Evolutionary conservation across 1,140 invertebrate species (phyloP).

Genomic region (Heliothis virescens): DNA sequence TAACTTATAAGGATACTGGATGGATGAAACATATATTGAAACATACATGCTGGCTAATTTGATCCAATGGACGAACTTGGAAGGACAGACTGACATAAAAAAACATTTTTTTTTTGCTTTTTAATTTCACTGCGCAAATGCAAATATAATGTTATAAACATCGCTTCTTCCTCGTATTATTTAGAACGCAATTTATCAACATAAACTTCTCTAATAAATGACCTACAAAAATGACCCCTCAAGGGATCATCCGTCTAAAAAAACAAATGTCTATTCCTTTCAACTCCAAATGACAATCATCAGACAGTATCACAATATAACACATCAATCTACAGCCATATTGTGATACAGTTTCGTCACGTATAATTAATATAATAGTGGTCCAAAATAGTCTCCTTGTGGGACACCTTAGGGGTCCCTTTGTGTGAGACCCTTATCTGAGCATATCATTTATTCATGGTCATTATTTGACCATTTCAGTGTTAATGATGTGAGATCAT

Average conservation of each 20-base stretch:
- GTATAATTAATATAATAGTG: slow-evolving; percentile 78
- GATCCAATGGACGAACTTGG: too few species aligned
- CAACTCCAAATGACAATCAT: slow-evolving; percentile 54
- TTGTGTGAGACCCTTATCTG: slow-evolving; percentile 82
- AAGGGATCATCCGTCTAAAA: slow-evolving; percentile 23
- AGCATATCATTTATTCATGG: slow-evolving; percentile 84
- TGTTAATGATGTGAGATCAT: slow-evolving; percentile 82
- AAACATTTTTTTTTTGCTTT: too few species aligned
- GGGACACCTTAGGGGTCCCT: slow-evolving; percentile 73
- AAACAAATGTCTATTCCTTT: slow-evolving; percentile 37
- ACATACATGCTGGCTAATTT: too few species aligned
- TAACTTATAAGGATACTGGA: too few species aligned
- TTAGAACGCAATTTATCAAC: slow-evolving; percentile 14
- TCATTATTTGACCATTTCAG: slow-evolving; percentile 85
- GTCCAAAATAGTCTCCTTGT: slow-evolving; percentile 69
- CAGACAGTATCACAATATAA: slow-evolving; percentile 53
- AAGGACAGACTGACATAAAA: too few species aligned
- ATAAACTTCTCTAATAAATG: slow-evolving; percentile 22
- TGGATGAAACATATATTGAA: too few species aligned
- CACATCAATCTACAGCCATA: slow-evolving; percentile 75
- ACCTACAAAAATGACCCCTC: slow-evolving; percentile 44
- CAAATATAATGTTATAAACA: too few species aligned
- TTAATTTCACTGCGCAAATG: too few species aligned
- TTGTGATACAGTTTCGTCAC: slow-evolving; percentile 82
- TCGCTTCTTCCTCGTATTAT: background rate